Evolutionary conservation across 2,888 invertebrate genomes (phyloP).

Genomic region (Parnassius orleans): DNA sequence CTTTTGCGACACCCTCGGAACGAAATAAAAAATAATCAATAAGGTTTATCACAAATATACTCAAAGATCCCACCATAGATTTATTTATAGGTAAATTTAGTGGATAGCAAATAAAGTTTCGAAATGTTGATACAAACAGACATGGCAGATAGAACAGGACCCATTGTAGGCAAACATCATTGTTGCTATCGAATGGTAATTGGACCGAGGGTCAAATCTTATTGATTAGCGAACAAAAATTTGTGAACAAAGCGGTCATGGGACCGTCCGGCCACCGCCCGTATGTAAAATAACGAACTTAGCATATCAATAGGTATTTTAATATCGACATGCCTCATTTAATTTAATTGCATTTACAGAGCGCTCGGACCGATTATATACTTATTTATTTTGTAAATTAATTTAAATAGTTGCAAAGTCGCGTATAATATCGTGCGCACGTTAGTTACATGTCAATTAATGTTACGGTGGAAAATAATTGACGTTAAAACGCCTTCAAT

Average conservation of each 20-base stretch:
- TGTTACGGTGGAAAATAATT: slow-evolving; percentile 61
- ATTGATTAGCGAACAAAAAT: slow-evolving; percentile 73
- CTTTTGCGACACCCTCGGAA: too few species aligned
- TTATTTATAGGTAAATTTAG: too few species aligned
- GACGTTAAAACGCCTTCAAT: slow-evolving; percentile 54
- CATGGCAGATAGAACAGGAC: slow-evolving; percentile 26
- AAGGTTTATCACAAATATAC: too few species aligned
- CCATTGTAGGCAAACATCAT: slow-evolving; percentile 57
- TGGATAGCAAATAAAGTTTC: slow-evolving; percentile 28
- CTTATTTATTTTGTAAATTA: slow-evolving; percentile 43
- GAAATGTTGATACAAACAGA: slow-evolving; percentile 17
- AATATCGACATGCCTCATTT: slow-evolving; percentile 78
- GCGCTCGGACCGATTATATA: slow-evolving; percentile 42
- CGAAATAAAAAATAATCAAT: too few species aligned
- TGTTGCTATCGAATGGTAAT: slow-evolving; percentile 62
- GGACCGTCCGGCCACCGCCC: slow-evolving; percentile 58
- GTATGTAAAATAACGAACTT: slow-evolving; percentile 66
- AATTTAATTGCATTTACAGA: slow-evolving; percentile 75
- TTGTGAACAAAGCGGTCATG: slow-evolving; percentile 58
- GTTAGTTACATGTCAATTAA: slow-evolving; percentile 69
- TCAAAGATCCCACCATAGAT: too few species aligned
- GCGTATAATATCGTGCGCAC: slow-evolving; percentile 40
- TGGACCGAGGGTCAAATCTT: slow-evolving; percentile 66
- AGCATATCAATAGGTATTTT: slow-evolving; percentile 78
- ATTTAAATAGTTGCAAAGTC: slow-evolving; percentile 32